These are phyloP conservation scores for Thinocorus orbignyianus DNA, from an alignment of 2,113 vertebrate genomes.

Conservation along the genomic window DNA sequence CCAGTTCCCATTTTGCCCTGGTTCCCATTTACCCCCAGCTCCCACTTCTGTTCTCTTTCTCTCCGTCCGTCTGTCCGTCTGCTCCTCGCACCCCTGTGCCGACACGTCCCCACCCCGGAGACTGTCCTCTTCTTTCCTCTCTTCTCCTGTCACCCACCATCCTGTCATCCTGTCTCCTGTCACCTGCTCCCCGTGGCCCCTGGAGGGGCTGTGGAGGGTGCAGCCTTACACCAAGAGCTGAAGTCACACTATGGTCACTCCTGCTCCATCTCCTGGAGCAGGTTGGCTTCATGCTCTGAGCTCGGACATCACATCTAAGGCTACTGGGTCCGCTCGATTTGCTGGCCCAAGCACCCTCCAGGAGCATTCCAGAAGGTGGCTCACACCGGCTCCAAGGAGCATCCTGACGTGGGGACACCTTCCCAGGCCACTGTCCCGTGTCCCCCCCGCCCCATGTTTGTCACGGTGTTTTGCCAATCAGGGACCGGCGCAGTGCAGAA, in stretches of 20 bases:
- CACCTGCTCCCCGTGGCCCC: rapidly evolving
- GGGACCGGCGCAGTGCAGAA: background rate
- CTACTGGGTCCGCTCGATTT: rapidly evolving
- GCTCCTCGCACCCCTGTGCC: background rate
- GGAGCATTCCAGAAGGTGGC: background rate
- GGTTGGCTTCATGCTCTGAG: background rate
- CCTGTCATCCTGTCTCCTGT: background rate
- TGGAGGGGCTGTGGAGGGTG: rapidly evolving
- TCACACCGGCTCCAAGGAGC: rapidly evolving
- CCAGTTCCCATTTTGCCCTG: no score
- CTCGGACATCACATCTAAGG: background rate
- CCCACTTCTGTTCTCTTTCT: no score
- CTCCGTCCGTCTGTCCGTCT: background rate
- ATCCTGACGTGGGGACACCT: background rate
- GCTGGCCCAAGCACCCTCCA: background rate
- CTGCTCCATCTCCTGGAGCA: rapidly evolving
- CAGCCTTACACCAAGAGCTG: background rate
- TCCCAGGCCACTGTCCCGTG: rapidly evolving
- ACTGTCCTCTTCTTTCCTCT: no score
- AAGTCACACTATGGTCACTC: rapidly evolving
- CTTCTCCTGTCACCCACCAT: no score
- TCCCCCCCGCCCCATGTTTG: no score
- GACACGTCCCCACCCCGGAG: rapidly evolving
- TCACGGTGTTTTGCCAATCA: rapidly evolving
- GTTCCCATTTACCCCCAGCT: background rate